Base-by-base conservation (phyloP, 2,888 invertebrate species). In the Azorinus chamasolen region DNA sequence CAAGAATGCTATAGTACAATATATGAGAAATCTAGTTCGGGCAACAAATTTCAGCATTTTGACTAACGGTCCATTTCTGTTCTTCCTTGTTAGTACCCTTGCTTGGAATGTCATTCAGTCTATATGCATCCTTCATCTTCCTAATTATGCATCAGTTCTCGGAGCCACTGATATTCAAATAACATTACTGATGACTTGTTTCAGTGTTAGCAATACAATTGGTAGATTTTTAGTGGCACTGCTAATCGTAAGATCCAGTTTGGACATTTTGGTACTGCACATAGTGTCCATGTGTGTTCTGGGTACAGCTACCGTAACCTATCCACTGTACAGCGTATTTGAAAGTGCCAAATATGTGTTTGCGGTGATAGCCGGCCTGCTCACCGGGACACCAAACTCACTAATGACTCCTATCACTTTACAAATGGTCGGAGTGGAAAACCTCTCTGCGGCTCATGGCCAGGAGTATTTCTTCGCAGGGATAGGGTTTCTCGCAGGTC, bases 351-450 rank as follows among this genome's bases (percentile, higher is more conserved):
- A 74, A 25, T 79, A 70, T 41, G 18, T 70, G 12, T 75, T 64
- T 27, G 64, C 72, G 1, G 62, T 58, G 16, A 22, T 66, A 0
- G 45, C 70, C 12, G 83, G 83, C 18, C 37, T 83, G n/a, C 72
- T 74, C 20, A 73, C 79, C 5, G 81, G 79, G n/a, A 61, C 61
- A n/a, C 76, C 79, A n/a, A 81, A 73, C 54, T 71, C 79, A 2
- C 18, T 83, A 1, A 69, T 79, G 66, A 76, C 76, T 3, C 81
- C 80, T 2, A 76, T 83, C 24, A 65, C 79, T 6, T 45, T 83
- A 14, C 64, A 66, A 50, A 61, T 79, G 24, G 59, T 79, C 6
- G 76, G 73, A 10, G 46, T 83, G 4, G 51, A 81, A n/a, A 45
- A 70, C 10, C 32, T 83, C 18, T 62, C 79, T 2, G 68, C 66